Evolutionary conservation across 2,888 invertebrate genomes (phyloP), one percentile per base, ranked within the genome.

Genomic region (Keiferia lycopersicella): DNA sequence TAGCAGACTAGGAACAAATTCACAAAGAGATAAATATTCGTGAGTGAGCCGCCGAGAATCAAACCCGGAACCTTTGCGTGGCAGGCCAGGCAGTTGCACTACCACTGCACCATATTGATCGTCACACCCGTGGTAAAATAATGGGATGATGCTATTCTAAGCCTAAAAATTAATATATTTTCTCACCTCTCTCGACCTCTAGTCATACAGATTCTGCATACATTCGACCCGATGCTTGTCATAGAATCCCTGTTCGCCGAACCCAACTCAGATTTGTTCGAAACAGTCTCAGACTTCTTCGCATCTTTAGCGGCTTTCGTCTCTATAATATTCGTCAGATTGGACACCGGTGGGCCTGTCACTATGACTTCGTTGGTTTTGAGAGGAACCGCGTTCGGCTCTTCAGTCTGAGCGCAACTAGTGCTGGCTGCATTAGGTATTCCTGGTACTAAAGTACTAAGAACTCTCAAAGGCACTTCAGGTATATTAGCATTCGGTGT

Each of bases 191-290:
- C 91, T 53, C 84, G 78, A 63, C 91, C 91, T 65, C 87, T 79
- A 1, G 91, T 91, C 91, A 92, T 92, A 87, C 95, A 95, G 77
- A 95, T 95, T 71, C 95, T 92, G 82, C 95, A 95, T 73, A 94
- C 93, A 76, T 91, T 93, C 50, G 93, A 93, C 58, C 92, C 92
- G 71, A 93, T 92, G 73, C 93, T 93, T 48, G 91, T 91, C 10
- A 92, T 73, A 0, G 91, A 91, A 70, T 89, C 88, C 67, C 86
- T 84, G 64, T 80, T 83, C 14, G 82, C 74, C 12, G 88, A 65
- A 2, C 70, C 80, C 61, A 85, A 74, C 48, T 88, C 88, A 1
- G 89, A 86, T 68, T 78, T 84, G 56, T 87, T 88, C 0, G 90
- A 85, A 0, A 82, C 48, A 72, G 67, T 84, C 0, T 77, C 83